Conservation (phyloP, 2,113 vertebrate genomes). For the Porphyrio hochstetteri region DNA sequence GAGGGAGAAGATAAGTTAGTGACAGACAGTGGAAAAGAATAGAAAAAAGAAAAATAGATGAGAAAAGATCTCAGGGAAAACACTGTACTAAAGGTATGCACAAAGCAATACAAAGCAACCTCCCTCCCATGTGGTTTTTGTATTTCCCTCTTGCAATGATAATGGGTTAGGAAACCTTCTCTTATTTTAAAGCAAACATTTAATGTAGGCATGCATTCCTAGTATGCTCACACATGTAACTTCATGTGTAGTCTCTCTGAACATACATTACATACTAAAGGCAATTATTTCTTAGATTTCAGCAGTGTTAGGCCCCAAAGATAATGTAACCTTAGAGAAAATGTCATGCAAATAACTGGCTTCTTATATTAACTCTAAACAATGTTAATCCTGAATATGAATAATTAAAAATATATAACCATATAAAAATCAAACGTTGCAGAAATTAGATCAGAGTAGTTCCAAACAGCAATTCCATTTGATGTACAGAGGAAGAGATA, state of each 20-base stretch:
- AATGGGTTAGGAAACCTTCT: not conserved
- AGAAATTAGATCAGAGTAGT: not conserved
- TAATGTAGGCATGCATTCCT: not conserved
- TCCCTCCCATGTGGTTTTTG: not conserved
- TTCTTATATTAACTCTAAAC: not conserved
- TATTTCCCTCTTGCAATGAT: not conserved
- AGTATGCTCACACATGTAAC: not conserved
- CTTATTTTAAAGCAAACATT: not conserved
- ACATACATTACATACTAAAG: rapidly evolving
- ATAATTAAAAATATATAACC: not conserved
- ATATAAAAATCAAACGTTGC: not conserved
- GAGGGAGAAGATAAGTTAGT: not conserved
- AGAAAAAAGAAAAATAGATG: not conserved
- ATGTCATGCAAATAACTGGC: not conserved
- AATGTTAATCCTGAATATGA: not conserved
- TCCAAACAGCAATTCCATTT: not conserved
- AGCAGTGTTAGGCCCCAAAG: not conserved
- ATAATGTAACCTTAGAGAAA: not conserved
- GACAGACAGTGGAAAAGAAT: not conserved
- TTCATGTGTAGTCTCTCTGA: not conserved
- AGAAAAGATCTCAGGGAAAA: not conserved
- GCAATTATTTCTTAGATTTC: not conserved
- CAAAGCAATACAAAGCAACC: not conserved
- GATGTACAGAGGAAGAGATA: not conserved
- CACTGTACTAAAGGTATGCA: not conserved